Percentiles rank a stretch among this genome's conserved stretches.
phyloP scores from a whole-genome alignment of 2,113 vertebrate species.

The Nerophis ophidion region DNA sequence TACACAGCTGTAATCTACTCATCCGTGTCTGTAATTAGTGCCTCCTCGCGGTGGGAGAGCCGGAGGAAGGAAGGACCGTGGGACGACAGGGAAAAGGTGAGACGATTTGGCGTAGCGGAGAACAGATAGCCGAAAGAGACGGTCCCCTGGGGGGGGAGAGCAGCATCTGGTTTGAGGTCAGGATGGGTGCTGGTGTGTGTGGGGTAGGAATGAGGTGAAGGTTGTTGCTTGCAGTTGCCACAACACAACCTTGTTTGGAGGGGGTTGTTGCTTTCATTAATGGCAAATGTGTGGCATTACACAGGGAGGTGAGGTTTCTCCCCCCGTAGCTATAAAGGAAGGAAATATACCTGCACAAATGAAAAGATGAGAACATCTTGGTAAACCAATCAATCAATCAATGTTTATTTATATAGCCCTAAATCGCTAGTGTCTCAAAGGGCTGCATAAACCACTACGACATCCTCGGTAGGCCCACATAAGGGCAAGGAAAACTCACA shows the following conservation, averaged over 20 bases:
- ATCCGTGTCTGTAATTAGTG: conserved; percentile 70
- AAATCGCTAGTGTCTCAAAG: too few species aligned
- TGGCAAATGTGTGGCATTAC: conserved; percentile 13
- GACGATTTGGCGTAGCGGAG: conserved; percentile 29
- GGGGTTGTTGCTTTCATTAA: conserved; percentile 34
- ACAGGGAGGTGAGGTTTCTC: conserved; percentile 29
- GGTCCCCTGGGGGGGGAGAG: conserved; percentile 47
- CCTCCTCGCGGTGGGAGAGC: conserved; percentile 65
- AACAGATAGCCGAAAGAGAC: conserved; percentile 48
- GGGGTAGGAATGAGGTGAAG: conserved; percentile 21
- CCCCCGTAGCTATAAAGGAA: conserved; percentile 33
- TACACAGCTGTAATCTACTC: conserved; percentile 67
- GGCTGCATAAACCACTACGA: too few species aligned
- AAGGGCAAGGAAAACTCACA: too few species aligned
- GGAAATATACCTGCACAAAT: conserved; percentile 33
- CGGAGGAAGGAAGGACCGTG: conserved; percentile 53
- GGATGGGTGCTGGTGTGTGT: conserved; percentile 26
- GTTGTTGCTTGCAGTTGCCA: conserved; percentile 32
- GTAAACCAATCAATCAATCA: too few species aligned
- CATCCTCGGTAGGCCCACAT: too few species aligned
- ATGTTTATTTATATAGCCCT: too few species aligned
- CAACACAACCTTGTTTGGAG: conserved; percentile 33
- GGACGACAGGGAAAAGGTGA: conserved; percentile 47
- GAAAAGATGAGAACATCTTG: conserved; percentile 34
- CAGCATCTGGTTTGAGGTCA: conserved; percentile 66